Base-by-base conservation (phyloP, 2,888 invertebrate species). In the Xylophagus ater region DNA sequence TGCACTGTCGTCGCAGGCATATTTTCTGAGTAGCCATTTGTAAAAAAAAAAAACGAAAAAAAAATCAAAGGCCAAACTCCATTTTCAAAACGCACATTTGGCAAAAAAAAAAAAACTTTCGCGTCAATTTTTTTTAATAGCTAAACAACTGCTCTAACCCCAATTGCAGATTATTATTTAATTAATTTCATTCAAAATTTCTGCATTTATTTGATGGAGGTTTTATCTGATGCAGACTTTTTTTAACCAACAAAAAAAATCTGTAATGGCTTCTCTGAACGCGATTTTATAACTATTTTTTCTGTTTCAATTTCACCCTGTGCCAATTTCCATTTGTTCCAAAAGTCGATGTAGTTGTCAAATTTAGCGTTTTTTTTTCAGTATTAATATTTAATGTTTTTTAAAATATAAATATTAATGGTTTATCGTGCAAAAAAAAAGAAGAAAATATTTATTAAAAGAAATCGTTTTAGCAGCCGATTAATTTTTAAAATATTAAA, bases 261-360 rank as follows among this genome's bases (percentile, higher is more conserved):
- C 30, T 31, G 37, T 37, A 33, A 38, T 42, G 35, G 34, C 38
- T 35, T 38, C 42, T 32, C 32, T 37, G 42, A 42, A 28, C 28
- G 29, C 38, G 21, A 42, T 35, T 20, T 24, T 26, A 26, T 31
- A 38, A 42, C 35, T 42, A 34, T 34, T 37, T 34, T 24, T 33
- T 18, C 18, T 25, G 12, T 29, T 20, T 38, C 13, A 12, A 24
- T 18, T 38, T 4, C 29, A 13, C 6, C 8, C 15, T 9, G 14
- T 4, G 29, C 15, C 15, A 12, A 25, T 25, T 23, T 10, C 8
- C 15, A 15, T 15, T 8, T 20, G 8, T 33, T 14, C n/a, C 20
- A 4, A 8, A 4, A 15, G 12, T 4, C 33, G 33, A 21, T 7
- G 21, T 13, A 14, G 3, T 14, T 23, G 14, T 21, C 21, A 7